Evolutionary conservation across 2,888 invertebrate species (phyloP), one percentile per base, ranked within the genome.

Genomic region (Nomada hirtipes): DNA sequence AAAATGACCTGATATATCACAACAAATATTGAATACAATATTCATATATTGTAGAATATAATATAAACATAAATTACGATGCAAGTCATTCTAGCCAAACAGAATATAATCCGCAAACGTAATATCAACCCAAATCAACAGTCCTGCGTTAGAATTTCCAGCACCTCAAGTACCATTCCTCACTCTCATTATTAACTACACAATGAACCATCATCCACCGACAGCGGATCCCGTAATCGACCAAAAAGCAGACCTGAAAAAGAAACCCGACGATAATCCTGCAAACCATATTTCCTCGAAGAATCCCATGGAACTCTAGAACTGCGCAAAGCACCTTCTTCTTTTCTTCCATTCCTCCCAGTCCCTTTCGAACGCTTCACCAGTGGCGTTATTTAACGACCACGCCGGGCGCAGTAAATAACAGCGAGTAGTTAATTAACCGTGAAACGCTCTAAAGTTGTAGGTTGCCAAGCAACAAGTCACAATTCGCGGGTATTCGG

Each of bases 401-500:
- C 61, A n/a, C 13, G 36, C 42, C 13, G 36, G 36, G 23, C 59
- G 57, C 68, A 60, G 42, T 59, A 59, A 75, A 68, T 50, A 75
- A 69, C 60, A 50, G 26, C 29, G 52, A 26, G 61, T 50, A 20
- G 42, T 75, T 61, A 67, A 67, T 67, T 60, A 74, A 61, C 65
- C 67, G 60, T 47, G 53, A 70, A 70, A 61, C 44, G 47, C 2
- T 29, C 29, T 18, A 23, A 74, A 73, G 73, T 59, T 57, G 59
- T 36, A 44, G n/a, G 75, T 55, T 36, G 71, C 50, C 36, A 52
- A 70, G 76, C 63, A 70, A 63, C 68, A 76, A 68, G 78, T 63
- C 68, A 57, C 76, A 76, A 65, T 78, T 69, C 42, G 15, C 55
- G 61, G 47, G 42, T 63, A 78, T 78, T 78, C 65, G 53, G 47